Base-by-base conservation (phyloP, 1,140 invertebrate genomes). In the Asbolus verrucosus region DNA sequence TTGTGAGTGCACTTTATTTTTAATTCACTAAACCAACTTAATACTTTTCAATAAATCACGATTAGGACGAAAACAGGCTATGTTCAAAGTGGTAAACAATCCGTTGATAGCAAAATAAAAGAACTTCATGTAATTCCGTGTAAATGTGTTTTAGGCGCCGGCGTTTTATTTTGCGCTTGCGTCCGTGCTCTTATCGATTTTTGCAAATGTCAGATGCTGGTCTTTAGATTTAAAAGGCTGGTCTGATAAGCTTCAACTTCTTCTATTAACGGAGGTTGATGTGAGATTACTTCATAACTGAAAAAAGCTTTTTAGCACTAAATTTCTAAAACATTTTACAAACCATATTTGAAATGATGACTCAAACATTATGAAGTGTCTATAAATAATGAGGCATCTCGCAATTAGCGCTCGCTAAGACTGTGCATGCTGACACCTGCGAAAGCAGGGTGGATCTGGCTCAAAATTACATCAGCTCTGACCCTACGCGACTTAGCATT, bases 61-160 rank as follows among this genome's bases (percentile, higher is more conserved):
- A 41, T 2, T n/a, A 24, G 33, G 39, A 43, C 36, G 36, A 41
- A 63, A 63, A 63, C 61, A 63, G 33, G 13, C 33, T 41, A 41
- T 24, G 27, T 36, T 41, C 6, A 41, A 39, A 41, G 13, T 41
- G 18, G 61, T 65, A 65, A 65, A 65, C 61, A 65, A 65, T 65
- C n/a, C 14, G 36, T 39, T 65, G 36, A 65, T 41, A 24, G 33
- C 14, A 41, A 65, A 65, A 65, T 41, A 24, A 65, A 65, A 65
- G 61, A 41, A 54, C 11, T 54, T 27, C 6, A 16, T 50, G 43
- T 50, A 50, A 54, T 54, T 54, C 24, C 46, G 46, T 54, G 46
- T 54, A 27, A 27, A 54, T 27, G 21, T 54, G 46, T 11, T 54
- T 54, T 54, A 24, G 46, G 21, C n/a, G 21, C 21, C 11, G 46